Evolutionary conservation across 2,797 vertebrate species (phyloP).

Genomic region (Ataeniobius toweri): DNA sequence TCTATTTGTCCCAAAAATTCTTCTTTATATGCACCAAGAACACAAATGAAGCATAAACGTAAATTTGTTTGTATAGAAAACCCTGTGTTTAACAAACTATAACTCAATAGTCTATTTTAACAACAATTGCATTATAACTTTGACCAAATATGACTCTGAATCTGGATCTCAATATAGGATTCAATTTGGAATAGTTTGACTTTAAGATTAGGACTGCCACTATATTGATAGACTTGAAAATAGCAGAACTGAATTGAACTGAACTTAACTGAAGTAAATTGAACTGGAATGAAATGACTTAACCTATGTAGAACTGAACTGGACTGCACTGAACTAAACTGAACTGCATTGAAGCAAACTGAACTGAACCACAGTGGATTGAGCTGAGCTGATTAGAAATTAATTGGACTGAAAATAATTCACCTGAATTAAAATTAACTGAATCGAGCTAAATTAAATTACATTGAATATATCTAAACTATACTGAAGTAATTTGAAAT

Average conservation of each 20-base stretch:
- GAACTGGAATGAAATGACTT: no score
- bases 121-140: not conserved
- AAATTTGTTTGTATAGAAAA: not conserved
- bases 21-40: not conserved
- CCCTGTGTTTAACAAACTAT: not conserved
- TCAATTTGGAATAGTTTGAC: not conserved
- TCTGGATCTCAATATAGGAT: not conserved
- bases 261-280: no score
- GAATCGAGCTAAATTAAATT: not conserved
- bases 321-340: not conserved
- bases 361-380: no score
- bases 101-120: not conserved
- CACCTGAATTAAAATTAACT: no score
- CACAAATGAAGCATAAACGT: not conserved
- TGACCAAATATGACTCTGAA: not conserved
- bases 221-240: not conserved
- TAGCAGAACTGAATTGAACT: no score
- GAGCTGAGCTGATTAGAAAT: not conserved
- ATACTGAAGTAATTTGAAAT: not conserved
- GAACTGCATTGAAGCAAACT: not conserved
- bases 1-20: slow-evolving; percentile 4
- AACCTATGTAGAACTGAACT: not conserved
- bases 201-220: not conserved
- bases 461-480: not conserved
- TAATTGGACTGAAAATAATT: not conserved